These are phyloP conservation scores for Catocala fraxini DNA, from an alignment of 2,888 invertebrate genomes.

Conservation along the genomic window DNA sequence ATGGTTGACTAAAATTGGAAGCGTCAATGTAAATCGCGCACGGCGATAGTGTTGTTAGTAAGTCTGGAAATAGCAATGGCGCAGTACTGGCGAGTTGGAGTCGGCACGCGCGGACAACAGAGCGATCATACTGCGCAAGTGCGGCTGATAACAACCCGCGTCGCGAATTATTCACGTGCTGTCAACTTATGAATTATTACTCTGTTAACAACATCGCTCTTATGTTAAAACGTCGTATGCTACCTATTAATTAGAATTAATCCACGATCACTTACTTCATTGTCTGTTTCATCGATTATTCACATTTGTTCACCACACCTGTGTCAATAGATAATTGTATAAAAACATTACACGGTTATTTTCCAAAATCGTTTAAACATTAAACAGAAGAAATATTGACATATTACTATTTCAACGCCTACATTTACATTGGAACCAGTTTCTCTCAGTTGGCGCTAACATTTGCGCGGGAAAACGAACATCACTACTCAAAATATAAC, in stretches of 20 bases:
- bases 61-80: constrained; percentile 40
- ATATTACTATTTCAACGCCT: constrained; percentile 18
- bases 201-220: constrained; percentile 72
- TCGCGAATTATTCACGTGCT: constrained; percentile 82
- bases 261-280: neutral
- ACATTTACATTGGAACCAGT: constrained; percentile 18
- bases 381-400: constrained; percentile 18
- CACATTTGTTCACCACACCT: neutral
- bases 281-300: constrained; percentile 2
- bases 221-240: constrained; percentile 66
- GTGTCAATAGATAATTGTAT: constrained; percentile 2
- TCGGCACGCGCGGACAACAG: constrained; percentile 77
- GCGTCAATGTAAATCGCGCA: constrained; percentile 66
- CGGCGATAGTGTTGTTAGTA: constrained; percentile 39
- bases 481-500: neutral
- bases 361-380: constrained; percentile 4
- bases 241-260: constrained; percentile 60
- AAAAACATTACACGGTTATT: too few relatives aligned
- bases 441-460: constrained; percentile 13
- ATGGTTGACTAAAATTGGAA: constrained; percentile 46
- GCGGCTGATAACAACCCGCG: constrained; percentile 76
- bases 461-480: constrained; percentile 45
- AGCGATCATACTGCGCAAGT: constrained; percentile 78
- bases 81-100: constrained; percentile 59
- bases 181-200: constrained; percentile 83